These are phyloP conservation scores for Eleginops maclovinus DNA, from an alignment of 2,113 vertebrate species.

Conservation along the genomic window DNA sequence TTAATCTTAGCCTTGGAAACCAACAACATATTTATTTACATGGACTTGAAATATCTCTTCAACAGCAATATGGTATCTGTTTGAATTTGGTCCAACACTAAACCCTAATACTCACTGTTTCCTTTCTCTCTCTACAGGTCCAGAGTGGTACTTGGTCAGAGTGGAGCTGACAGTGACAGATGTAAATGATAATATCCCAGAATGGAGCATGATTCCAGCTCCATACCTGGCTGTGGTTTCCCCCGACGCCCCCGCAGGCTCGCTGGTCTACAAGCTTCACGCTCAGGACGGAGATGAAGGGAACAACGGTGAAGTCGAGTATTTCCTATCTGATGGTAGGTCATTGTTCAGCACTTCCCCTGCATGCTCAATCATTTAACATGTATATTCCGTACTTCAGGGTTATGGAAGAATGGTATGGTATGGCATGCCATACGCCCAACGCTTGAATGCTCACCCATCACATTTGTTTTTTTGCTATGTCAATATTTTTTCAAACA, in stretches of 20 bases:
- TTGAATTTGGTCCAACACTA: not conserved
- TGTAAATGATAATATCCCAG: conserved; percentile 88
- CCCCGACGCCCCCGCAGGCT: conserved; percentile 77
- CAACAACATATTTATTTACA: not conserved
- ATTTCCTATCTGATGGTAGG: conserved; percentile 91
- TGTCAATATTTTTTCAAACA: not conserved
- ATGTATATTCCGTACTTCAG: not conserved
- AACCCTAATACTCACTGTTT: not conserved
- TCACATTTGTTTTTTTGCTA: not conserved
- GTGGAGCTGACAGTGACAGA: conserved; percentile 88
- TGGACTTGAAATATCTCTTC: not conserved
- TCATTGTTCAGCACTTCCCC: not conserved
- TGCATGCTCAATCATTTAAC: not conserved
- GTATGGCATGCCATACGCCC: too few relatives aligned
- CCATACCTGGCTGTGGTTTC: conserved; percentile 88
- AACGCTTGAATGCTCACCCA: not conserved
- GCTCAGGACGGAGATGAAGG: conserved; percentile 89
- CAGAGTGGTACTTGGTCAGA: conserved; percentile 87
- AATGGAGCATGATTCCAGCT: conserved; percentile 89
- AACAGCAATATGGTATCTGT: not conserved
- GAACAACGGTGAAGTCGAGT: conserved; percentile 88
- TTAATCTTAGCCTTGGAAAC: not conserved
- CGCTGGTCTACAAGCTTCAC: conserved; percentile 87
- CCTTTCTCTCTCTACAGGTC: conserved; percentile 75
- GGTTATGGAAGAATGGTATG: not conserved